phyloP scores from a whole-genome alignment of 2,113 vertebrate species.

The Thinocorus orbignyianus region DNA sequence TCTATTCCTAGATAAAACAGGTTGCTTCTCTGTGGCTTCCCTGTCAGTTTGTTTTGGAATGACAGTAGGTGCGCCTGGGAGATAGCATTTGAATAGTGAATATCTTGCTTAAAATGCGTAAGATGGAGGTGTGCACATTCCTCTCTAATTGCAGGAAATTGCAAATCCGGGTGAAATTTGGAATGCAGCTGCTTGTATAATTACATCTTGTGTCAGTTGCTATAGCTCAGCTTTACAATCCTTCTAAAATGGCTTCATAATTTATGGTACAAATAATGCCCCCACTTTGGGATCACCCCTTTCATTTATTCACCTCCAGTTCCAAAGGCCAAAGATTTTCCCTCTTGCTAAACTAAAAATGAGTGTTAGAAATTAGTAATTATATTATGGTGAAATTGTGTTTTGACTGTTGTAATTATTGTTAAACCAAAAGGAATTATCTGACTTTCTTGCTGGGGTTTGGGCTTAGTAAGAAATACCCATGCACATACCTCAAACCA shows the following conservation, averaged over 20 bases:
- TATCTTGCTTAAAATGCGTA: neutral
- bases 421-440: neutral
- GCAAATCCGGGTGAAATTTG: conserved; percentile 42
- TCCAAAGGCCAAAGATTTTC: neutral
- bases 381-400: neutral
- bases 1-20: neutral
- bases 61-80: neutral
- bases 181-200: conserved; percentile 62
- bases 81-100: neutral
- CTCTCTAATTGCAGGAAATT: conserved; percentile 55
- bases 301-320: neutral
- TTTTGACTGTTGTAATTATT: neutral
- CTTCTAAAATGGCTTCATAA: neutral
- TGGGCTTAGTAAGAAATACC: neutral
- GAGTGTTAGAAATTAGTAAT: neutral
- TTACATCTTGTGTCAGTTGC: conserved; percentile 48
- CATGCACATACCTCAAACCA: neutral
- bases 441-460: neutral
- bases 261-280: conserved; percentile 6
- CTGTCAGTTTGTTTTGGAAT: neutral
- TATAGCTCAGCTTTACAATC: conserved; percentile 45
- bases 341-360: neutral
- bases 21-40: neutral
- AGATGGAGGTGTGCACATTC: conserved; percentile 7
- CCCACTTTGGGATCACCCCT: neutral